phyloP scores from a whole-genome alignment of 2,888 invertebrate genomes.

The Leptothorax acervorum region DNA sequence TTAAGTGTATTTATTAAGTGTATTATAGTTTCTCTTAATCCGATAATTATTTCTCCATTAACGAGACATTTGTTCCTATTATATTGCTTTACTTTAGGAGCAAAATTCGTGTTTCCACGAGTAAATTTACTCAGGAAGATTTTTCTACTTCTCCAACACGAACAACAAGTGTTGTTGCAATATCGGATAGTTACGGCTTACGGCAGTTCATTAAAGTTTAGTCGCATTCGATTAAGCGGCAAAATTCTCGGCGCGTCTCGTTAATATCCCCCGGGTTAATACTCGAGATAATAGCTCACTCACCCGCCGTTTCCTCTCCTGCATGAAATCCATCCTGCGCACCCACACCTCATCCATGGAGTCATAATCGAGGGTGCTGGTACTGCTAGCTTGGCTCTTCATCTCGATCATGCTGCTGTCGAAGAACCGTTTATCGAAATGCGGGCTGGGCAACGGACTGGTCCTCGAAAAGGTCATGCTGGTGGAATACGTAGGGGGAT shows the following conservation, averaged over 20 bases:
- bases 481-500: constrained; percentile 83
- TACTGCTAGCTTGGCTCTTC: constrained; percentile 90
- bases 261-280: constrained; percentile 8
- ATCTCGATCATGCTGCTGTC: constrained; percentile 94
- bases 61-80: not conserved
- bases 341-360: constrained; percentile 91
- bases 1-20: not conserved
- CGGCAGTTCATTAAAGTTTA: not conserved
- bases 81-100: not conserved
- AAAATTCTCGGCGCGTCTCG: not conserved
- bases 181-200: not conserved
- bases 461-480: constrained; percentile 84
- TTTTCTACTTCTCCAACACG: not conserved
- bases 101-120: not conserved
- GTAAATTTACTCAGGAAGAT: not conserved
- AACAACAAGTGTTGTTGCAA: not conserved
- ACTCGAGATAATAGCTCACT: constrained; percentile 77
- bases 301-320: constrained; percentile 87
- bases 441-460: constrained; percentile 88
- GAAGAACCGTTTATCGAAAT: constrained; percentile 93
- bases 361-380: constrained; percentile 87
- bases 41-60: not conserved
- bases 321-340: constrained; percentile 86
- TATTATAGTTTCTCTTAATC: not conserved
- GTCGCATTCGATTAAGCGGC: not conserved